Base-by-base conservation (phyloP, 2,888 invertebrate genomes). In the Microdon myrmicae region DNA sequence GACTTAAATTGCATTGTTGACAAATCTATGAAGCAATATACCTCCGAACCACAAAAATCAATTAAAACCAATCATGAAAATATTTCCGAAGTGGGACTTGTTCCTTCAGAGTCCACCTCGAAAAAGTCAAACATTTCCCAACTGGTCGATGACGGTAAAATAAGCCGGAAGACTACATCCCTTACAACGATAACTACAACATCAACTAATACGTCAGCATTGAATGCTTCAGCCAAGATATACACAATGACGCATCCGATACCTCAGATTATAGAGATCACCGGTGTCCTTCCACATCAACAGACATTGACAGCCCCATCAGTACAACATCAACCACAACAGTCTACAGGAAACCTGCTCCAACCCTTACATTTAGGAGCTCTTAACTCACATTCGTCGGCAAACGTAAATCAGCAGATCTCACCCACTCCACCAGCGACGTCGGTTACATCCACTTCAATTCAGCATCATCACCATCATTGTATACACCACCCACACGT, bases 401-500 rank as follows among this genome's bases (percentile, higher is more conserved):
- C 67, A 55, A 37, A 58, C 59, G 59, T 56, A 31, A 23, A 61
- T 38, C 60, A 67, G 38, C 67, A 67, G 39, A 59, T 66, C 28
- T 66, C 56, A 6, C 54, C 67, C 41, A 66, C 49, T 22, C 10
- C 39, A 14, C 41, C 49, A 61, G 53, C 71, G 28, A 69, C 49
- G 17, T 48, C 64, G 39, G 37, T 48, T 35, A 39, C 38, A 16
- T 41, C 56, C 28, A 53, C 56, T 25, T 12, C 61, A 28, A 53
- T 53, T 7, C 70, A 67, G 5, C 64, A 34, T 7, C 69, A 72
- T 35, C 71, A 70, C 43, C 73, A 70, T 51, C 71, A 72, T 54
- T 76, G 75, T 53, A 70, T 71, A 19, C 77, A 77, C 59, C 74
- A 75, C 67, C 68, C 70, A 7, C 70, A 71, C 29, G 68, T 71